Base-by-base conservation (phyloP, 2,797 vertebrate species). In the Anas acuta region DNA sequence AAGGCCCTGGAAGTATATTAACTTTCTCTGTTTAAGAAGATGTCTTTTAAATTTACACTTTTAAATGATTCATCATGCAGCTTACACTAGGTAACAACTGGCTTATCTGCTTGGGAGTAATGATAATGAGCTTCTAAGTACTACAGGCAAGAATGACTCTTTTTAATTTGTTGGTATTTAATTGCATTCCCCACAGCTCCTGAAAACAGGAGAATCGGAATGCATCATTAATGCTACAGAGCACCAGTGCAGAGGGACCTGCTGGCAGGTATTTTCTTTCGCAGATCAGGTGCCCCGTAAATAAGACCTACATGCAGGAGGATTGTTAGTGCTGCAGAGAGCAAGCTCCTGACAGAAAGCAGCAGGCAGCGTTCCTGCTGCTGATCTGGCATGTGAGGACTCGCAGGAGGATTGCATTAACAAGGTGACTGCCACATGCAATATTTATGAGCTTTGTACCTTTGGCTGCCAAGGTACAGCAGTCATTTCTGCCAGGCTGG, bases 331-430 rank as follows among this genome's bases (percentile, higher is more conserved):
- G 64, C 9, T 65, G 81, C 87, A 65, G 45, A 53, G 72, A 87
- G 28, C 73, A 14, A 83, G 53, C 72, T 54, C 30, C 69, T 87
- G 74, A 43, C 69, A 32, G 8, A 3, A n/a, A 62, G 47, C 85
- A 91, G 85, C 75, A 74, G 77, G 58, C 85, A 76, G 22, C 39
- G 17, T 80, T 73, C 26, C 85, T 81, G 73, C 94, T 91, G 62
- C 82, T 75, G 69, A 32, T 58, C 54, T 77, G 76, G 76, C 71
- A 17, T 35, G 43, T 51, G 61, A 19, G 70, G 93, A 47, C 51
- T 64, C n/a, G 41, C 89, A 74, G 77, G 70, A 85, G 73, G 81
- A 41, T 69, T 87, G 71, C 81, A 45, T 64, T 89, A 49, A 54
- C 69, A 74, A 72, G 65, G 54, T 53, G 56, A 12, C 81, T 93